Base-by-base conservation (phyloP, 2,797 vertebrate species). In the Sebastes itinus region DNA sequence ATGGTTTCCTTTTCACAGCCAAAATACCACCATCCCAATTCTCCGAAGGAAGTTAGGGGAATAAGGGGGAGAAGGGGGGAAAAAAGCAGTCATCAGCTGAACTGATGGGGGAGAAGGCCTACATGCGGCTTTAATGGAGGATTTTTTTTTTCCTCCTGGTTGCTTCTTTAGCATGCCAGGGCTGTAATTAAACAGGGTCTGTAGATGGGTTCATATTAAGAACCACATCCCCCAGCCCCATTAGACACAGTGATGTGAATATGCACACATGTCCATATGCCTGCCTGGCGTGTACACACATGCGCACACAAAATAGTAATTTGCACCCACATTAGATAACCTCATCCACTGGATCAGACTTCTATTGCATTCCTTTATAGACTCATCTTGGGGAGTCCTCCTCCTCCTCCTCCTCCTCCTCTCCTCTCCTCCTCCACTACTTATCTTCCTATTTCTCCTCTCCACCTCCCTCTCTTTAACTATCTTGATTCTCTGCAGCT, bases 1-100 rank as follows among this genome's bases (percentile, higher is more conserved):
- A 91, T 79, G 86, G 89, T 87, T 92, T 94, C 84, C 86, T 92
- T 89, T 92, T 90, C 87, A 68, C 91, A 87, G 92, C 90, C 93
- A 93, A 92, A 93, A 92, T 91, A 92, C 86, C 89, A 83, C 78
- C 88, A 90, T 88, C 89, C 84, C 84, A 89, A 91, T 87, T 85
- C 92, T 93, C 90, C 78, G 2, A 89, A 92, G 93, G 85, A 93
- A 87, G 68, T 56, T 72, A 72, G 70, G 75, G 61, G 74, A 77
- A 82, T 82, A 64, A 60, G 71, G 56, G 60, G 77, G 78, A n/a
- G 55, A 55, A 52, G 18, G 54, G 22, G 32, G 32, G n/a, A 49
- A 81, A 85, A 83, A 78, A 88, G 81, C 87, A 87, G 72, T 82
- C 82, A 87, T 91, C 89, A 87, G 87, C 83, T 92, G 86, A 93